A percentile compares a stretch with the other conserved stretches of the same genome.
phyloP scores from a whole-genome alignment of 64 coral and sea anemone species.

The Montipora capricornis region DNA sequence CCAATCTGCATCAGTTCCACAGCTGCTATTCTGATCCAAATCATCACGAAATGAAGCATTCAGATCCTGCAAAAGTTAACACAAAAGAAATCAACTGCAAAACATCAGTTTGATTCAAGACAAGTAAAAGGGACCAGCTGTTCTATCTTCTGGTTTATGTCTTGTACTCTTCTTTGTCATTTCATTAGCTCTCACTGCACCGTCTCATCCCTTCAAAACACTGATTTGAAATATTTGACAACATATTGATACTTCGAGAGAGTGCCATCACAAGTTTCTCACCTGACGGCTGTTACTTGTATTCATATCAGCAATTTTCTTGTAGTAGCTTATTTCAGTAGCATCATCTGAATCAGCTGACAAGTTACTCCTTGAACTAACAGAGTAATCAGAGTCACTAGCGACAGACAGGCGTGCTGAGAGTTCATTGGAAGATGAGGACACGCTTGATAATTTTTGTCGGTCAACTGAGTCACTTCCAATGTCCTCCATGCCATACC shows the following conservation, averaged over 20 bases:
- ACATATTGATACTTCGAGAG: no score
- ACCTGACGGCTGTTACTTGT: constrained; percentile 25
- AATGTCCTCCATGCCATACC: constrained; percentile 82
- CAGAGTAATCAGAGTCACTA: constrained; percentile 43
- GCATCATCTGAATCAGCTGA: constrained; percentile 79
- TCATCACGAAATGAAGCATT: constrained; percentile 74
- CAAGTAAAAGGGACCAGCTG: no score
- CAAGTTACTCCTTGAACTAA: constrained; percentile 29
- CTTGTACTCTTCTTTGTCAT: no score
- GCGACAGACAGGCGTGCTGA: constrained; percentile 46
- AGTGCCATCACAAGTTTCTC: background rate
- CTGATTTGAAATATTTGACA: no score
- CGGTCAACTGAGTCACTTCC: constrained; percentile 53
- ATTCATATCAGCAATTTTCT: constrained; percentile 64
- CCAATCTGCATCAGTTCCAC: constrained; percentile 78
- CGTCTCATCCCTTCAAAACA: no score
- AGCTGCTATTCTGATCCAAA: constrained; percentile 74
- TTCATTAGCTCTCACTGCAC: no score
- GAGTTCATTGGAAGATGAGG: constrained; percentile 25
- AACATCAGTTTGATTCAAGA: no score
- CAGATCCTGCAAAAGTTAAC: constrained; percentile 52
- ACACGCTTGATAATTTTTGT: constrained; percentile 39
- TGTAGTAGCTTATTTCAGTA: constrained; percentile 82
- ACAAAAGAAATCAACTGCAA: background rate
- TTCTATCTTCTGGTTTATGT: no score